phyloP scores from a whole-genome alignment of 1,140 invertebrate genomes.

The Zaprionus tsacasi region DNA sequence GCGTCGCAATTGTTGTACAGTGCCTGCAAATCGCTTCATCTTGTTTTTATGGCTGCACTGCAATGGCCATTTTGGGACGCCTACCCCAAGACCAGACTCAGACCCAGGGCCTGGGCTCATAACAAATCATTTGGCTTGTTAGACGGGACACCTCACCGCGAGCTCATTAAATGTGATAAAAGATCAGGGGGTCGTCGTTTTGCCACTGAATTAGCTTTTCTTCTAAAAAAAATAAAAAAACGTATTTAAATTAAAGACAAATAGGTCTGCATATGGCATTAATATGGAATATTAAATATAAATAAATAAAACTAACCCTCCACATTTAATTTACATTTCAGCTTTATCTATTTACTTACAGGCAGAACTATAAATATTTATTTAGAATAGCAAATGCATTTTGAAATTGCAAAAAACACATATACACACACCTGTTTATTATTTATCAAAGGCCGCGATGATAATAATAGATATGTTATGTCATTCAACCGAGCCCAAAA shows the following conservation, averaged over 20 bases:
- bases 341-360: slow-evolving; percentile 12
- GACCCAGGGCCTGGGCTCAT: slow-evolving; percentile 36
- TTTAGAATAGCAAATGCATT: slow-evolving; percentile 14
- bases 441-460: slow-evolving; percentile 21
- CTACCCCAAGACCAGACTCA: slow-evolving; percentile 39
- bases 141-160: slow-evolving; percentile 18
- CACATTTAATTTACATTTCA: slow-evolving; percentile 10
- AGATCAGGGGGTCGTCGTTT: slow-evolving; percentile 32
- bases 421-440: slow-evolving; percentile 11
- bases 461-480: slow-evolving; percentile 18
- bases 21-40: slow-evolving; percentile 78
- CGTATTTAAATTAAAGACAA: slow-evolving; percentile 21
- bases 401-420: background rate
- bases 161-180: slow-evolving; percentile 42
- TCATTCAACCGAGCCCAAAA: slow-evolving; percentile 9
- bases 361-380: slow-evolving; percentile 19
- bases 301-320: background rate
- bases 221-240: slow-evolving; percentile 16
- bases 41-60: slow-evolving; percentile 73
- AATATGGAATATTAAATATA: background rate
- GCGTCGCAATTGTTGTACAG: slow-evolving; percentile 70
- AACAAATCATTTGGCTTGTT: slow-evolving; percentile 73
- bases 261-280: background rate
- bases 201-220: slow-evolving; percentile 32
- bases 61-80: slow-evolving; percentile 76